A percentile compares a stretch with the other conserved stretches of the same genome.
phyloP scores from a whole-genome alignment of 1,140 invertebrate genomes.

The Elymnias hypermnestra region DNA sequence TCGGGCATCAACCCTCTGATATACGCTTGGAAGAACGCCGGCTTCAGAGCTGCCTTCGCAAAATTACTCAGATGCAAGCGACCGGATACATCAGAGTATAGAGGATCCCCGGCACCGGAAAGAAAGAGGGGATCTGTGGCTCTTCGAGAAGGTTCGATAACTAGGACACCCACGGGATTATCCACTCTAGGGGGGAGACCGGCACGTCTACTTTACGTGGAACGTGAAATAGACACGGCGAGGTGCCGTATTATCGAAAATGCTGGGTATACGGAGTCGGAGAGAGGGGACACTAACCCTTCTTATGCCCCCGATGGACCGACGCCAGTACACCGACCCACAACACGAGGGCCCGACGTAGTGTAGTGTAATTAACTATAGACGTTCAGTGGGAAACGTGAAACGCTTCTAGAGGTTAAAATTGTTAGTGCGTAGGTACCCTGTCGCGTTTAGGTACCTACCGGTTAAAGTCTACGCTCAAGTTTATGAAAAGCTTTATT shows the following conservation, averaged over 20 bases:
- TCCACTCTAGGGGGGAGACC: conserved; percentile 45
- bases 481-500: conserved; percentile 70
- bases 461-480: conserved; percentile 64
- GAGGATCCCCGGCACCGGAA: conserved; percentile 59
- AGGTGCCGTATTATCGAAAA: conserved; percentile 72
- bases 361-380: conserved; percentile 55
- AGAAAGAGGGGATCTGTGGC: conserved; percentile 59
- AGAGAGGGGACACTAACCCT: conserved; percentile 58
- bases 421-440: conserved; percentile 58
- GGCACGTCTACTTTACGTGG: conserved; percentile 55
- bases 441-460: conserved; percentile 58
- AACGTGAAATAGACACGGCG: conserved; percentile 49
- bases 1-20: conserved; percentile 87
- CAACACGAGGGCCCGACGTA: conserved; percentile 37
- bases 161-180: conserved; percentile 41
- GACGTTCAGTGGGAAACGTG: conserved; percentile 66
- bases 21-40: conserved; percentile 88
- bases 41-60: conserved; percentile 82
- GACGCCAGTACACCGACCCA: conserved; percentile 54
- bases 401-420: conserved; percentile 70
- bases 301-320: conserved; percentile 64
- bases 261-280: conserved; percentile 64
- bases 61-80: conserved; percentile 79
- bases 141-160: conserved; percentile 64
- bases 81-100: conserved; percentile 72